Base-by-base conservation (phyloP, 2,797 vertebrate species). In the Phylloscopus collybita region DNA sequence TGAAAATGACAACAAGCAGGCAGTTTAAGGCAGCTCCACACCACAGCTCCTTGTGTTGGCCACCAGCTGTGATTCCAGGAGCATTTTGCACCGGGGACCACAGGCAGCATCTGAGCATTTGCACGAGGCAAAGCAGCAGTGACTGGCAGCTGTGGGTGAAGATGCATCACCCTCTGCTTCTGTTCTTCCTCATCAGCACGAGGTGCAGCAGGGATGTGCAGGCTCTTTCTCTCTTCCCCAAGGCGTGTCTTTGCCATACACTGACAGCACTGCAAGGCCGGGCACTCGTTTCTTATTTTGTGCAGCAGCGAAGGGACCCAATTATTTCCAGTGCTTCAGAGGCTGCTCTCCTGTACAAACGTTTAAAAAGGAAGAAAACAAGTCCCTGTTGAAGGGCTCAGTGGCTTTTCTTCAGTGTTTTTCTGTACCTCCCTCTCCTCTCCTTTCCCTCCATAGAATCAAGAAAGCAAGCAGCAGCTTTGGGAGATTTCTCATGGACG, bases 101-200 rank as follows among this genome's bases (percentile, higher is more conserved):
- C 97, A 89, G 75, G 98, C 97, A 98, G 97, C 96, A 98, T 97
- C 93, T 45, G 96, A 97, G 95, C 95, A 98, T 98, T 98, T 98
- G 97, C 97, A 93, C 90, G 70, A 82, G 93, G 97, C 82, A 95
- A 96, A 97, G 96, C 96, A 97, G 96, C 72, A 96, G 95, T 80
- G 95, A 97, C 97, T 98, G 98, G 95, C 97, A 97, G 97, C 91
- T 95, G 74, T 85, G 98, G 98, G 98, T 98, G 98, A 98, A 98
- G 97, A 96, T 44, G 47, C 96, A 92, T 97, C 96, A 94, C 81
- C 57, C 93, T 97, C 89, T 93, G 92, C 81, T 97, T 96, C 97
- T 97, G 70, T 93, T 96, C 78, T 93, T 95, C 59, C 47, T 57
- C 91, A 21, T 12, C 45, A 45, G 9, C 20, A 45, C 45, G 70